A percentile compares a stretch with the other conserved stretches of the same genome.
Evolutionary conservation across 2,888 invertebrate genomes (phyloP).

Genomic region (Cataglyphis altisquamis): DNA sequence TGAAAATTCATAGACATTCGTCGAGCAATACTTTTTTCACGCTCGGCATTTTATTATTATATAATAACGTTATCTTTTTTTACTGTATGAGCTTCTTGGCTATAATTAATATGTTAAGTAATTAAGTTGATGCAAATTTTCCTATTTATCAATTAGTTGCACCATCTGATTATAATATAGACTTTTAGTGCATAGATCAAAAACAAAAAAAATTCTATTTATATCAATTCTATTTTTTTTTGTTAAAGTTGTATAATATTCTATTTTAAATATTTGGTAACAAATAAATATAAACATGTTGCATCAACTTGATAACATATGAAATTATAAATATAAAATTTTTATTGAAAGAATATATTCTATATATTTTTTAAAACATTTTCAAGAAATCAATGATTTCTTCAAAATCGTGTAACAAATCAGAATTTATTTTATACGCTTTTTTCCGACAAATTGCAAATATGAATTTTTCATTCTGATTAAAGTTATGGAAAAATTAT

Average conservation of each 20-base stretch:
- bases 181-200: not conserved
- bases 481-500: too few species aligned
- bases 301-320: not conserved
- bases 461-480: too few species aligned
- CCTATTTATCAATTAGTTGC: not conserved
- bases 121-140: not conserved
- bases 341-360: not conserved
- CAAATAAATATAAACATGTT: not conserved
- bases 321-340: not conserved
- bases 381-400: not conserved
- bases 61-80: not conserved
- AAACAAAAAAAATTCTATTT: not conserved
- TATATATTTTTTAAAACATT: not conserved
- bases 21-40: not conserved
- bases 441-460: not conserved
- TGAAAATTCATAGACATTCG: not conserved
- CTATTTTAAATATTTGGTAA: not conserved
- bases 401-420: not conserved
- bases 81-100: not conserved
- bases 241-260: not conserved
- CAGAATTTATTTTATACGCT: not conserved
- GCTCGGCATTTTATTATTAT: not conserved
- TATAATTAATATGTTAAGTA: not conserved
- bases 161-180: not conserved
- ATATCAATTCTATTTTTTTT: not conserved